Conservation (phyloP, 2,797 vertebrate genomes). For the Hemibagrus guttatus region DNA sequence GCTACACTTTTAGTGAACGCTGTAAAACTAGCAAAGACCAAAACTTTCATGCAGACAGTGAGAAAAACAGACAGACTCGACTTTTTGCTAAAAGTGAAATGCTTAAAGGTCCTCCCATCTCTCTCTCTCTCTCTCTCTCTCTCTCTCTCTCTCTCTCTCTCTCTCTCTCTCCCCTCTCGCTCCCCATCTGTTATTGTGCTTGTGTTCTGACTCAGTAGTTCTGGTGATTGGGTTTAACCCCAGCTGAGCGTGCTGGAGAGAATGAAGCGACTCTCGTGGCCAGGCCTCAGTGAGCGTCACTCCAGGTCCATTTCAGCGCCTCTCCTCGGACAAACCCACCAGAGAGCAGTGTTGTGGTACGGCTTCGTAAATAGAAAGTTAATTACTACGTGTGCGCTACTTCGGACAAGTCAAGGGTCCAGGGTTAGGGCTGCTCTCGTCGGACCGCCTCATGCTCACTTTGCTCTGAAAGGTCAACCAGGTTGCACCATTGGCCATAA, state of each 20-base stretch:
- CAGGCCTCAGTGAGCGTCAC: constrained; percentile 65
- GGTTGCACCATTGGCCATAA: background rate
- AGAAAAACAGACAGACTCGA: constrained; percentile 54
- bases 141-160: constrained; percentile 49
- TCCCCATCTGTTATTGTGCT: constrained; percentile 74
- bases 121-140: constrained; percentile 55
- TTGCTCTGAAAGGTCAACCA: background rate
- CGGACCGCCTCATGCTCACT: background rate
- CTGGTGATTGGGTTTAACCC: constrained; percentile 78
- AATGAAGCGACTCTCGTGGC: constrained; percentile 77
- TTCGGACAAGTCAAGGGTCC: constrained; percentile 1
- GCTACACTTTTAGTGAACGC: constrained; percentile 8
- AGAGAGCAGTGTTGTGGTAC: background rate
- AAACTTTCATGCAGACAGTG: constrained; percentile 31
- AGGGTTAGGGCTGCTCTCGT: background rate
- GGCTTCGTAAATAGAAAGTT: constrained; percentile 19
- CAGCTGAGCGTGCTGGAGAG: constrained; percentile 65
- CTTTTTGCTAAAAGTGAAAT: constrained; percentile 65
- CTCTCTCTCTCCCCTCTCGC: constrained; percentile 42
- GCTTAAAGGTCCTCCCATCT: constrained; percentile 74
- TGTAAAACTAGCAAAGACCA: constrained; percentile 36
- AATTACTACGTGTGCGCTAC: background rate
- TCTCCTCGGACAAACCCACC: constrained; percentile 6
- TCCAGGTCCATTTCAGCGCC: constrained; percentile 7
- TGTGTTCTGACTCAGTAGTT: constrained; percentile 72